phyloP scores from a whole-genome alignment of 2,113 vertebrate species.

The Pteronura brasiliensis region DNA sequence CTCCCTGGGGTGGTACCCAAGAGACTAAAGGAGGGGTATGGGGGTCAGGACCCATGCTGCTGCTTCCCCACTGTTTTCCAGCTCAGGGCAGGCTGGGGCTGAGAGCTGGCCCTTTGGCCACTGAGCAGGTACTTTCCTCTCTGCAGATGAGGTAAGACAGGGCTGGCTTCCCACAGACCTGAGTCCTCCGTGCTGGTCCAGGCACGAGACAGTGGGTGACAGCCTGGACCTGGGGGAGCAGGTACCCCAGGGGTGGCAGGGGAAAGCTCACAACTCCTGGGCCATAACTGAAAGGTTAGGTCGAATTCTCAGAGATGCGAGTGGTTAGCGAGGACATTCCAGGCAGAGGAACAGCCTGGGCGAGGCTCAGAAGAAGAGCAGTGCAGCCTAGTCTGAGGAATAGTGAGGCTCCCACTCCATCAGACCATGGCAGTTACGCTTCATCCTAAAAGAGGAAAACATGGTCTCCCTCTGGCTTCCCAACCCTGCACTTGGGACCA shows the following conservation, averaged over 20 bases:
- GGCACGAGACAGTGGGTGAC: background rate
- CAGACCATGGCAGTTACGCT: background rate
- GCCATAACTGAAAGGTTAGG: background rate
- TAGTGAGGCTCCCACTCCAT: too few relatives aligned
- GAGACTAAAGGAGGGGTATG: rapidly evolving
- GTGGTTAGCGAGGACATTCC: background rate
- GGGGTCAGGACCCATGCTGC: rapidly evolving
- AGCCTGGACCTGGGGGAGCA: background rate
- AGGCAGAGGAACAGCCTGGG: background rate
- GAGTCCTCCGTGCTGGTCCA: background rate
- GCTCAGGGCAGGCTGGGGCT: background rate
- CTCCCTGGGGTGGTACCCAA: background rate
- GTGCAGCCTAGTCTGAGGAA: background rate
- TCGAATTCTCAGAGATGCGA: background rate
- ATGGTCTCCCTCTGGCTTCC: background rate
- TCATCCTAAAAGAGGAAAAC: background rate
- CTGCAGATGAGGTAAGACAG: background rate
- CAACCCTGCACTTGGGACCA: background rate
- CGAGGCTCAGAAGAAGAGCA: background rate
- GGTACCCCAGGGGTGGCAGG: background rate
- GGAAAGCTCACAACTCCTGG: background rate
- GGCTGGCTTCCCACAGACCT: background rate
- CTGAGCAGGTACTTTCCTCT: conserved; percentile 30
- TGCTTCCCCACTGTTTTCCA: background rate
- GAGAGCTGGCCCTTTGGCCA: background rate